Percentiles rank a stretch among this genome's conserved stretches.
phyloP scores from a whole-genome alignment of 2,113 vertebrate genomes.

The human (Homo sapiens) region GRCh38 chr7:77313001-77313500 shows the following conservation, averaged over 20 bases:
- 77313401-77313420: background rate
- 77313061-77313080: background rate
- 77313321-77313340: background rate
- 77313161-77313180: constrained; percentile 8
- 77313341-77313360: constrained; percentile 6
- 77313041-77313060: constrained; percentile 33
- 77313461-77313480: constrained; percentile 12
- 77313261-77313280: background rate
- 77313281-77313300: background rate
- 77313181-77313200: constrained; percentile 39
- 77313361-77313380: background rate
- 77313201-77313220: constrained; percentile 26
- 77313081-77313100: constrained; percentile 24
- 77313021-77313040: background rate
- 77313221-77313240: constrained; percentile 24
- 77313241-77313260: background rate
- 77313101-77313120: constrained; percentile 59
- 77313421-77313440: background rate
- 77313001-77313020: background rate
- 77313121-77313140: constrained; percentile 64
- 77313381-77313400: background rate
- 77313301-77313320: background rate
- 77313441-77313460: constrained; percentile 22
- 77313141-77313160: constrained; percentile 23
- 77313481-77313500: constrained; percentile 93